These are phyloP conservation scores for Conops quadrifasciatus DNA, from an alignment of 2,888 invertebrate genomes.

Conservation along the genomic window DNA sequence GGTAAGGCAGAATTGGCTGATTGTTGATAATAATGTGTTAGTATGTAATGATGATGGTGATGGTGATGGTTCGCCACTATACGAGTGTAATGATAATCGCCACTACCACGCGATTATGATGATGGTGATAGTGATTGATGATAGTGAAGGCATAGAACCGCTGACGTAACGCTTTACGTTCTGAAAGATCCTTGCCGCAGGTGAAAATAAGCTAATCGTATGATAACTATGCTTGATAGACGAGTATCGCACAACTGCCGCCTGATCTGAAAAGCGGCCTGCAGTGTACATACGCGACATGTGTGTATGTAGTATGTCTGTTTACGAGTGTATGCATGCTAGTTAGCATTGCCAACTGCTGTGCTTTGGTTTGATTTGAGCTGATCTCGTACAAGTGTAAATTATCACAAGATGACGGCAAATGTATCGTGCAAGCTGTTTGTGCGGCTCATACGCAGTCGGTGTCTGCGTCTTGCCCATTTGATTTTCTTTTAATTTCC, in stretches of 20 bases:
- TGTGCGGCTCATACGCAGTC: neutral
- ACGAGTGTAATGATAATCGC: too few species aligned
- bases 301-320: too few species aligned
- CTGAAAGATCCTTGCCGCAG: constrained; percentile 27
- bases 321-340: neutral
- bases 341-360: neutral
- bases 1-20: too few species aligned
- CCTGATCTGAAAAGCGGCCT: neutral
- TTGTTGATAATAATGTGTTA: too few species aligned
- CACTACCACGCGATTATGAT: neutral
- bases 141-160: neutral
- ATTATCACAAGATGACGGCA: neutral
- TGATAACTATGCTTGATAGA: neutral
- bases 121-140: neutral
- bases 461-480: neutral
- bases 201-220: constrained; percentile 11
- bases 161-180: neutral
- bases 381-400: constrained; percentile 19
- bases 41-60: too few species aligned
- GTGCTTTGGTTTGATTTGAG: neutral
- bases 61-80: too few species aligned
- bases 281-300: neutral
- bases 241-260: neutral
- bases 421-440: too few species aligned
- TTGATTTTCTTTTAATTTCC: neutral